Percentiles rank a stretch among this genome's conserved stretches.
phyloP scores from a whole-genome alignment of 2,888 invertebrate genomes.

The Synanthedon formicaeformis region DNA sequence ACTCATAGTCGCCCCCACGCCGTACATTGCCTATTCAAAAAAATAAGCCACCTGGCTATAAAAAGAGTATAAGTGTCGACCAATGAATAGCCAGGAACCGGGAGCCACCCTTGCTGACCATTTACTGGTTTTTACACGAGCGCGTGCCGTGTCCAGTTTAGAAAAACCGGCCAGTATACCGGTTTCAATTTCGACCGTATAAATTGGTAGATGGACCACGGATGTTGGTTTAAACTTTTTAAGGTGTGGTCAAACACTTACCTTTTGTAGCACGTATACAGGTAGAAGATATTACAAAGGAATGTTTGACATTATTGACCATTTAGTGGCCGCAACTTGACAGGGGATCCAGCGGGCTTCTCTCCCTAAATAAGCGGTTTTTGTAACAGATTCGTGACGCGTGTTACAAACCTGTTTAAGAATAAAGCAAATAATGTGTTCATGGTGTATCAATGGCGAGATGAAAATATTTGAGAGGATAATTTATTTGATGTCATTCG shows the following conservation, averaged over 20 bases:
- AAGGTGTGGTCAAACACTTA: slow-evolving; percentile 42
- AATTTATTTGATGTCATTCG: neutral
- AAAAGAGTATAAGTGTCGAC: slow-evolving; percentile 13
- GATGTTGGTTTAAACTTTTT: slow-evolving; percentile 43
- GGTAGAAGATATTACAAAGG: slow-evolving; percentile 44
- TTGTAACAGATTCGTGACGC: slow-evolving; percentile 36
- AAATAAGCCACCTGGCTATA: slow-evolving; percentile 37
- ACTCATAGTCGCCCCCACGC: slow-evolving; percentile 17
- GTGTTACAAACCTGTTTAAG: slow-evolving; percentile 43
- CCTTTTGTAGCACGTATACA: slow-evolving; percentile 45
- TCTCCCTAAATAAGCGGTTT: slow-evolving; percentile 48
- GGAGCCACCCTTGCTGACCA: slow-evolving; percentile 42
- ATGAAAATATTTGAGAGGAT: slow-evolving; percentile 15
- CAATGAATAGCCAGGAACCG: slow-evolving; percentile 24
- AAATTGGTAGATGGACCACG: slow-evolving; percentile 54
- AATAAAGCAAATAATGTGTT: slow-evolving; percentile 26
- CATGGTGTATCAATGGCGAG: slow-evolving; percentile 34
- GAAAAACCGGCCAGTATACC: slow-evolving; percentile 16
- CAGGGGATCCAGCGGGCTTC: slow-evolving; percentile 41
- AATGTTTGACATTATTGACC: slow-evolving; percentile 57
- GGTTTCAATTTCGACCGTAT: slow-evolving; percentile 32
- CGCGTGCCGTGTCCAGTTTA: slow-evolving; percentile 42
- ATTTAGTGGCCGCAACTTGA: slow-evolving; percentile 50
- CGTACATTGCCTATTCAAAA: neutral
- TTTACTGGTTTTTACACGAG: slow-evolving; percentile 46